phyloP scores from a whole-genome alignment of 2,113 vertebrate species.

The Callopanchax toddi region DNA sequence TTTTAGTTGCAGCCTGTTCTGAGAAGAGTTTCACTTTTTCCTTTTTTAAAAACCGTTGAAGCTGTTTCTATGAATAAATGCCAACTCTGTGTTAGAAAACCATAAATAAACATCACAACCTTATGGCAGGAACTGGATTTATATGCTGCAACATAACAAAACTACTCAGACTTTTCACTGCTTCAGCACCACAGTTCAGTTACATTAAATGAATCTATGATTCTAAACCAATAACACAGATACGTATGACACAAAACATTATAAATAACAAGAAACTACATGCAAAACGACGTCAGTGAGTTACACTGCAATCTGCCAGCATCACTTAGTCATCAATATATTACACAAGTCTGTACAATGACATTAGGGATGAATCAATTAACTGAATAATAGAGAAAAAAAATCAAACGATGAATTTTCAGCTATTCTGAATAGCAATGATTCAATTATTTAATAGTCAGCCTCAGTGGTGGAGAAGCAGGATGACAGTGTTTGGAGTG shows the following conservation, averaged over 20 bases:
- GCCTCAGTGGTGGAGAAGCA: not conserved
- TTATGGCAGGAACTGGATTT: too few species aligned
- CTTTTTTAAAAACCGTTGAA: too few species aligned
- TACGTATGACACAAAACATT: not conserved
- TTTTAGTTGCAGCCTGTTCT: too few species aligned
- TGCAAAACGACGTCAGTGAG: not conserved
- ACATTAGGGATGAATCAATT: conserved; percentile 6
- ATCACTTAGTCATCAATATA: not conserved
- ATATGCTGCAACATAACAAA: too few species aligned
- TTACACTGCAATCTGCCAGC: not conserved
- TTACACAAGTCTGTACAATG: not conserved
- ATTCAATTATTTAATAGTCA: not conserved
- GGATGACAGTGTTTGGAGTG: not conserved
- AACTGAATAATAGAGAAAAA: not conserved
- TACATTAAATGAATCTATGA: too few species aligned
- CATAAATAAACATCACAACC: too few species aligned
- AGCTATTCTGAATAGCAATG: conserved; percentile 8
- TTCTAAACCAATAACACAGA: too few species aligned
- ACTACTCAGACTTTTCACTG: too few species aligned
- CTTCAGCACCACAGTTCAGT: too few species aligned
- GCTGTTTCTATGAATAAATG: too few species aligned
- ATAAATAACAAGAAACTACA: not conserved
- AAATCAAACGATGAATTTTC: conserved; percentile 6
- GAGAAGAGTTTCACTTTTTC: too few species aligned
- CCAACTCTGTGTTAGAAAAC: too few species aligned